Percentiles rank a stretch among this genome's conserved stretches.
Evolutionary conservation across 2,797 vertebrate genomes (phyloP).

Genomic region (Meriones psammophilus): DNA sequence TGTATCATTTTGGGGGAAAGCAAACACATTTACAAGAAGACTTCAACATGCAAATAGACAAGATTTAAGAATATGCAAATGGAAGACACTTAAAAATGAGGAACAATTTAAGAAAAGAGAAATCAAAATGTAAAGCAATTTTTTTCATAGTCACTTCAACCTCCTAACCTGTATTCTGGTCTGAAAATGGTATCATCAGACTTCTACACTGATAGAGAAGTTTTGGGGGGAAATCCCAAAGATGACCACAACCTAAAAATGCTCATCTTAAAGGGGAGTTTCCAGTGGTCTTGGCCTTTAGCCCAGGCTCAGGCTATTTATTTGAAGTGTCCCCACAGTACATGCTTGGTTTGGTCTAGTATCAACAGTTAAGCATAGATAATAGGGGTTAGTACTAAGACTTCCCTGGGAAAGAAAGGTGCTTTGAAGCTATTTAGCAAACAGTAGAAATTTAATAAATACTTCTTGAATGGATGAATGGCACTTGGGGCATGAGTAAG

Average conservation of each 20-base stretch:
- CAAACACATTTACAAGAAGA: constrained; percentile 78
- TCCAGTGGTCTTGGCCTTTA: constrained; percentile 74
- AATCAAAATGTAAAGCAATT: constrained; percentile 67
- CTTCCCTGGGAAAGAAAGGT: constrained; percentile 1
- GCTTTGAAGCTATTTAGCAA: constrained; percentile 44
- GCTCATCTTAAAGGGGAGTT: constrained; percentile 80
- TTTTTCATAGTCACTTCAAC: constrained; percentile 59
- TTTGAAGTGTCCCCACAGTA: constrained; percentile 48
- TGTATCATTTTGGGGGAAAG: constrained; percentile 68
- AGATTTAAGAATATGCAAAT: constrained; percentile 75
- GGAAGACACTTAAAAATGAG: constrained; percentile 63
- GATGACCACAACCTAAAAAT: constrained; percentile 80
- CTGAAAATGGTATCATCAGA: constrained; percentile 70
- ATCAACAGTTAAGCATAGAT: constrained; percentile 42
- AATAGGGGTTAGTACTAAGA: not conserved
- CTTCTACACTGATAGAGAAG: constrained; percentile 78
- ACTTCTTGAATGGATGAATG: not conserved
- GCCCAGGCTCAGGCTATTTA: constrained; percentile 62
- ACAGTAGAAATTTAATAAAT: constrained; percentile 9
- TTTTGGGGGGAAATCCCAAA: constrained; percentile 75
- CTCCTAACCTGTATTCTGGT: constrained; percentile 38
- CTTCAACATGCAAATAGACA: constrained; percentile 75
- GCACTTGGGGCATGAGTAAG: constrained; percentile 20
- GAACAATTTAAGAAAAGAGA: constrained; percentile 74
- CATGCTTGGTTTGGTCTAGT: not conserved